Evolutionary conservation across 2,113 vertebrate genomes (phyloP).

Genomic region (Epinephelus cyanopodus): DNA sequence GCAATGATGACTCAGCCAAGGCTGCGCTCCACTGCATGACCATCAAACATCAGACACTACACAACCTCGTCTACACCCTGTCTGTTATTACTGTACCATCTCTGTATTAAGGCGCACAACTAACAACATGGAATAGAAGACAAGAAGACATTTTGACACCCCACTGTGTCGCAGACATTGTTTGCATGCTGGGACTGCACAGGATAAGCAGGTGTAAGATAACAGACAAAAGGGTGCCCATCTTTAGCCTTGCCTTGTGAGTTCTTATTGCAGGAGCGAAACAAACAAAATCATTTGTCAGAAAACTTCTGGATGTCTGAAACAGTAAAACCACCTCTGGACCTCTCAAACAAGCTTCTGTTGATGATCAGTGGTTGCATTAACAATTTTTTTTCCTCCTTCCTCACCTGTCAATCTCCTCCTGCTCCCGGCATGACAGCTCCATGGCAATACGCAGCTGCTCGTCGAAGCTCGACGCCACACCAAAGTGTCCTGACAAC

Average conservation of each 20-base stretch:
- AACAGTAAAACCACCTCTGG: too few relatives aligned
- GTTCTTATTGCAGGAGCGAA: too few relatives aligned
- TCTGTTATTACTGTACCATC: neutral
- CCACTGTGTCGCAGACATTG: neutral
- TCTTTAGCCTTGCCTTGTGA: too few relatives aligned
- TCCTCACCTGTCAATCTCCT: constrained; percentile 87
- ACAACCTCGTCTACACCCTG: neutral
- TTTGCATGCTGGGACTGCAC: neutral
- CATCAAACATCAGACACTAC: neutral
- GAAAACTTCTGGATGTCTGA: too few relatives aligned
- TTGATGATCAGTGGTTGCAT: too few relatives aligned
- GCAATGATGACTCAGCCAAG: too few relatives aligned
- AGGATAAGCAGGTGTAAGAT: too few relatives aligned
- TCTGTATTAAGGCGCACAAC: neutral
- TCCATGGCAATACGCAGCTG: constrained; percentile 94
- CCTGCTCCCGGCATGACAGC: constrained; percentile 91
- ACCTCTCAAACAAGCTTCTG: too few relatives aligned
- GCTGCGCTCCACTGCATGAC: neutral
- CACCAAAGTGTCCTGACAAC: constrained; percentile 68
- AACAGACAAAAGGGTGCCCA: too few relatives aligned
- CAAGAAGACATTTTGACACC: neutral
- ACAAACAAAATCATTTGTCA: too few relatives aligned
- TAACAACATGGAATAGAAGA: neutral
- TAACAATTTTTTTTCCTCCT: neutral
- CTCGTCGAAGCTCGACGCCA: constrained; percentile 88